Conservation (phyloP, 2,113 vertebrate genomes). For the Actenoides hombroni region DNA sequence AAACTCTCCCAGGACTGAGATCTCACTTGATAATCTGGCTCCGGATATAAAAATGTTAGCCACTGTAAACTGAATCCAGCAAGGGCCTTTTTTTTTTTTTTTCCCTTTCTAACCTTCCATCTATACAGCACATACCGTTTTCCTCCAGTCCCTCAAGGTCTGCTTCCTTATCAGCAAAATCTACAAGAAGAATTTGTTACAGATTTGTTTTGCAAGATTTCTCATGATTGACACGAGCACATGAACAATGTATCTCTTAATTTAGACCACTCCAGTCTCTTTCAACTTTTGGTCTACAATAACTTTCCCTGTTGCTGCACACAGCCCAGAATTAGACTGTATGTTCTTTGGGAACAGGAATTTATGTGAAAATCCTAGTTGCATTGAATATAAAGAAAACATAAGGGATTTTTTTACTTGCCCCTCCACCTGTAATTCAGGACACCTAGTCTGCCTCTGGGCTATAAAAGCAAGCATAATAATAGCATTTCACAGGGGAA, state of each 20-base stretch:
- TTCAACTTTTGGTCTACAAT: not conserved
- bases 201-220: not conserved
- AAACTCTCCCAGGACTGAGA: slow-evolving; percentile 21
- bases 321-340: not conserved
- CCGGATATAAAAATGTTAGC: not conserved
- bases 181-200: not conserved
- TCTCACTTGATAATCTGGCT: not conserved
- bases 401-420: not conserved
- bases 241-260: not conserved
- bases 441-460: not conserved
- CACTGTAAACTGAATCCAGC: not conserved
- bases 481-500: not conserved
- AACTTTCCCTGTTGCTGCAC: not conserved
- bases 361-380: not conserved
- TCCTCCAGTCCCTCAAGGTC: not conserved
- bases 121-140: not conserved
- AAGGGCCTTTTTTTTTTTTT: not conserved
- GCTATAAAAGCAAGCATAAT: not conserved
- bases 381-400: not conserved
- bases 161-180: not conserved
- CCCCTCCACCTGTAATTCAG: not conserved
- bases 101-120: not conserved
- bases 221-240: not conserved
- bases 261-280: not conserved
- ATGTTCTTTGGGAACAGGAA: not conserved